Percentiles rank a stretch among this genome's conserved stretches.
Conservation (phyloP, 2,888 invertebrate species). For the Eueremaeus valkanovi region DNA sequence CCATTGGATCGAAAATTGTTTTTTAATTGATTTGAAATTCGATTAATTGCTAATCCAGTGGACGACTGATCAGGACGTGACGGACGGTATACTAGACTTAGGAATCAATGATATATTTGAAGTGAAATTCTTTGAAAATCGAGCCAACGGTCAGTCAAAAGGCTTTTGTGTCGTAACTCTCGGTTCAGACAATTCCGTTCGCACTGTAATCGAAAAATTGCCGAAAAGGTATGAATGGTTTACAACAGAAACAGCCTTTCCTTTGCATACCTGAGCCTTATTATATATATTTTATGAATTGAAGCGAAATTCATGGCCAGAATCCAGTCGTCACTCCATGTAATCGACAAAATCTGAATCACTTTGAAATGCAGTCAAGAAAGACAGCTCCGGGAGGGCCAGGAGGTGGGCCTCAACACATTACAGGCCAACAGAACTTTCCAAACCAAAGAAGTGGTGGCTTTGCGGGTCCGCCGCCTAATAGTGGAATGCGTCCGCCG, state of each 20-base stretch:
- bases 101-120: conserved; percentile 93
- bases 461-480: conserved; percentile 40
- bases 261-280: no score
- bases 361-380: conserved; percentile 56
- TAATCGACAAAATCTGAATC: conserved; percentile 77
- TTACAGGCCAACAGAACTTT: conserved; percentile 49
- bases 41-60: conserved; percentile 62
- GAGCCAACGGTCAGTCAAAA: conserved; percentile 97
- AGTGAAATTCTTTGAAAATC: conserved; percentile 98
- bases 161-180: conserved; percentile 95
- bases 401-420: conserved; percentile 35
- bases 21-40: background rate
- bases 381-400: conserved; percentile 47
- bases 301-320: conserved; percentile 82
- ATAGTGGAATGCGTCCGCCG: conserved; percentile 50
- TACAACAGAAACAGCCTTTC: background rate
- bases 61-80: conserved; percentile 95
- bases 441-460: conserved; percentile 39
- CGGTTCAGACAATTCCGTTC: conserved; percentile 84
- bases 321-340: conserved; percentile 90
- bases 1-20: conserved; percentile 11
- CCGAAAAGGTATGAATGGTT: conserved; percentile 64
- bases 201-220: conserved; percentile 84
- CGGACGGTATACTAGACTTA: conserved; percentile 77
- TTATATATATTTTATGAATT: conserved; percentile 20